phyloP scores from a whole-genome alignment of 1,140 invertebrate species.

The Neoseiulus cucumeris region DNA sequence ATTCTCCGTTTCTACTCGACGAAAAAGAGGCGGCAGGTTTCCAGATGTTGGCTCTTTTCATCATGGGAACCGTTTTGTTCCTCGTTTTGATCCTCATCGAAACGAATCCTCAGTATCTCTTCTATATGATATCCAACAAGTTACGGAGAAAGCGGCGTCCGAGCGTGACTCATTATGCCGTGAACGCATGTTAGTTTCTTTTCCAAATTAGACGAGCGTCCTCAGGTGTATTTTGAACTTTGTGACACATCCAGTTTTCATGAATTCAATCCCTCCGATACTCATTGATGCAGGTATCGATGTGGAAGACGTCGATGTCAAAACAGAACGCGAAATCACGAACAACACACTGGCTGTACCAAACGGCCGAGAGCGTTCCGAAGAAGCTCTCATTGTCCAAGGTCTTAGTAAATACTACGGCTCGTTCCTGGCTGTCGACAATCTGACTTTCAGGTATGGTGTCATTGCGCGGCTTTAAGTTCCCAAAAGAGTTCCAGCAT shows the following conservation, averaged over 20 bases:
- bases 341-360: background rate
- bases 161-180: too few relatives aligned
- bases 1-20: background rate
- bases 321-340: background rate
- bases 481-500: background rate
- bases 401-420: constrained; percentile 18
- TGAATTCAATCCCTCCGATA: background rate
- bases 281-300: background rate
- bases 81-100: constrained; percentile 15
- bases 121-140: background rate
- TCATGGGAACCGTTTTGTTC: constrained; percentile 16
- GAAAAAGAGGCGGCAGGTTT: background rate
- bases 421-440: background rate
- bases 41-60: constrained; percentile 11
- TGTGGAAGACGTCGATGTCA: constrained; percentile 9
- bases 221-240: too few relatives aligned
- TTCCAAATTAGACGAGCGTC: too few relatives aligned
- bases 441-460: background rate
- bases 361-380: background rate
- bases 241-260: background rate
- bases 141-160: background rate
- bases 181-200: too few relatives aligned
- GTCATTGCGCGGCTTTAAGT: background rate
- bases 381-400: constrained; percentile 17
- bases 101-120: background rate